Evolutionary conservation across 2,113 vertebrate species (phyloP), one percentile per base, ranked within the genome.

Genomic region (Chionis minor): DNA sequence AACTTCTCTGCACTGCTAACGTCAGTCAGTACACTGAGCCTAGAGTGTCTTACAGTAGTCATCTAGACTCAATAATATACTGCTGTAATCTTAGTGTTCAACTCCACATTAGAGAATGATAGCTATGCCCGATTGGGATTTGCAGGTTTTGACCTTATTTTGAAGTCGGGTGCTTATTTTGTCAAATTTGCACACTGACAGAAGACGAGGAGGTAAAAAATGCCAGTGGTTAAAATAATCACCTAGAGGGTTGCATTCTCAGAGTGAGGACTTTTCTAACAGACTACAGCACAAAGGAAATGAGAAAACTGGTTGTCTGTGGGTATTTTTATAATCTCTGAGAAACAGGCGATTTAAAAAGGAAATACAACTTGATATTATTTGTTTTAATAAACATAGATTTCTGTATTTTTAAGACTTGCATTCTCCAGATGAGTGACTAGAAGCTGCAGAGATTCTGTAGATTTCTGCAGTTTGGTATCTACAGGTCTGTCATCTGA

Each of bases 1-100:
- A 20, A 30, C 30, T 56, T 78, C 65, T 40, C 45, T 71, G 13
- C 4, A 2, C n/a, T 71, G 18, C 20, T 75, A 7, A 30, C 14
- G 35, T 5, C 35, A 20, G 14, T 9, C 4, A 2, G 35, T n/a
- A 38, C 19, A 42, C 45, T 23, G 42, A 74, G 16, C 40, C 27
- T 9, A 16, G n/a, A 62, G 21, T 47, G 62, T 6, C 6, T 70
- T 14, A 2, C 15, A 47, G 20, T 26, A 7, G 54, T 24, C 45
- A 45, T 1, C 30, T 44, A n/a, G 12, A 24, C 6, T 66, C 28
- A 6, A 28, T n/a, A 12, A 8, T n/a, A 0, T 2, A 2, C 2
- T 44, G 23, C 27, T 58, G 21, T 67, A 74, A 62, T 3, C 1
- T 20, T 1, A 13, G 9, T 24, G 58, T 45, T 69, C 56, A 55